These are phyloP conservation scores for Microcebus tavaratra DNA, from an alignment of 2,113 vertebrate species.

Conservation along the genomic window DNA sequence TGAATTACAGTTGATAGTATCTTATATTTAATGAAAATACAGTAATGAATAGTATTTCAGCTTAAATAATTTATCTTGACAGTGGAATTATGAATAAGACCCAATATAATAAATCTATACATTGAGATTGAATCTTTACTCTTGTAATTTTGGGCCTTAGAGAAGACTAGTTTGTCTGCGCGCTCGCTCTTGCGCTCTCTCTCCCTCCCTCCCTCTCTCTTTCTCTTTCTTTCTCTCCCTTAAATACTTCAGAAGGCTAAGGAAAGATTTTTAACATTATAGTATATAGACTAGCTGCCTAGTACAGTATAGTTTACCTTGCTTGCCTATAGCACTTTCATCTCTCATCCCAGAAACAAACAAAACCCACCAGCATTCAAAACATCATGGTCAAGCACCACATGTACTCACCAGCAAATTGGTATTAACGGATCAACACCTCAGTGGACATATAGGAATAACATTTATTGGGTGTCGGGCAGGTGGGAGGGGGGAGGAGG, in stretches of 20 bases:
- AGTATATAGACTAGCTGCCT: neutral
- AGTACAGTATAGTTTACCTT: neutral
- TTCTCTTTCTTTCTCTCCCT: neutral
- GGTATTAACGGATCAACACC: too few relatives aligned
- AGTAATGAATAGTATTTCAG: neutral
- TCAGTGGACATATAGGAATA: too few relatives aligned
- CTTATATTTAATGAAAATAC: constrained; percentile 38
- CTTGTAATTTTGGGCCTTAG: neutral
- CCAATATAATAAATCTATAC: neutral
- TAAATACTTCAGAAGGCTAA: constrained; percentile 7
- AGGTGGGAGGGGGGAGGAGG: too few relatives aligned
- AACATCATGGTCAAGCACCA: neutral
- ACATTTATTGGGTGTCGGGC: too few relatives aligned
- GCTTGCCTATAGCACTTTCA: neutral
- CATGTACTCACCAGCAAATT: too few relatives aligned
- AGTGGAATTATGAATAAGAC: neutral
- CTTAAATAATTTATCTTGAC: constrained; percentile 33
- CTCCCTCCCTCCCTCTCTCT: neutral
- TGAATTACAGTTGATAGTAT: neutral
- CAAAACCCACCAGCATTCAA: neutral
- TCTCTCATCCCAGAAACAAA: neutral
- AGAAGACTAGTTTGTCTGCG: neutral
- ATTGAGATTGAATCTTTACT: constrained; percentile 9
- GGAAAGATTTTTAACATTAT: neutral
- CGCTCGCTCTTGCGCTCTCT: neutral